These are phyloP conservation scores for Choreutis nemorana DNA, from an alignment of 2,888 invertebrate species.

Conservation along the genomic window DNA sequence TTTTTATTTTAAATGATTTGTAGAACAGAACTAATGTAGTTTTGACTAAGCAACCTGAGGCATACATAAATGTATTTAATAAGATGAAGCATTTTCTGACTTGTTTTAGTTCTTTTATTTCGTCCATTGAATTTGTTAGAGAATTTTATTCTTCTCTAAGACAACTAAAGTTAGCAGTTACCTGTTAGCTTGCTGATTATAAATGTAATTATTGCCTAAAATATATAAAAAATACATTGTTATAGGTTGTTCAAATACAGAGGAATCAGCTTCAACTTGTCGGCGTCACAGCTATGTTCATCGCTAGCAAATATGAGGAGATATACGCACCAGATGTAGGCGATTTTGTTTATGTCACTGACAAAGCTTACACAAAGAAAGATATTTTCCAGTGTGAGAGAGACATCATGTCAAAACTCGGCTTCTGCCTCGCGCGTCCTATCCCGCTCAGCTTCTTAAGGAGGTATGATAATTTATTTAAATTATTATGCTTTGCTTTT, in stretches of 20 bases:
- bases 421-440: slow-evolving; percentile 86
- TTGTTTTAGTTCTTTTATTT: too few relatives aligned
- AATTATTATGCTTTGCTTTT: not conserved
- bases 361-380: slow-evolving; percentile 80
- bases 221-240: too few relatives aligned
- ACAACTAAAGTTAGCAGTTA: too few relatives aligned
- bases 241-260: too few relatives aligned
- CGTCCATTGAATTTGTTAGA: too few relatives aligned
- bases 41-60: too few relatives aligned
- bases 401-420: slow-evolving; percentile 76
- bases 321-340: slow-evolving; percentile 85
- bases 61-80: too few relatives aligned
- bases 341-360: slow-evolving; percentile 93
- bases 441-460: slow-evolving; percentile 89
- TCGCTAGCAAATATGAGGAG: slow-evolving; percentile 96
- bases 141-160: too few relatives aligned
- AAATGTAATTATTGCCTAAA: too few relatives aligned
- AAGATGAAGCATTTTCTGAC: slow-evolving; percentile 1
- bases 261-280: slow-evolving; percentile 84
- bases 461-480: slow-evolving; percentile 56
- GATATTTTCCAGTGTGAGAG: slow-evolving; percentile 87
- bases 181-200: too few relatives aligned
- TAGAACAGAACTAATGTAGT: too few relatives aligned
- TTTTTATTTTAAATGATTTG: too few relatives aligned
- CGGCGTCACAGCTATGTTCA: slow-evolving; percentile 87